Conservation (phyloP, 2,888 invertebrate genomes). For the Trichopoda pennipes region DNA sequence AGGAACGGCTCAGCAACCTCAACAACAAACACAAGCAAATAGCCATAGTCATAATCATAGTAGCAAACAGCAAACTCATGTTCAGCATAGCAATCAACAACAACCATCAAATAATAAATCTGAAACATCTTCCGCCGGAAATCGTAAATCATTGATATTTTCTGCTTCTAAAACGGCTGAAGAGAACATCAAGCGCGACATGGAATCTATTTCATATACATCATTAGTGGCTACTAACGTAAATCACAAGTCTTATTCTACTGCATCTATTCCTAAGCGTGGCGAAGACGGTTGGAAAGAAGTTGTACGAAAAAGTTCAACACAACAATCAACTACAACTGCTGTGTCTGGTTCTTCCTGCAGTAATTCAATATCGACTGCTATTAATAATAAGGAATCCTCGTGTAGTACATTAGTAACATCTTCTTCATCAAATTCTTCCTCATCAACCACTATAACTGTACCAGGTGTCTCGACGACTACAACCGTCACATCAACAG, state of each 20-base stretch:
- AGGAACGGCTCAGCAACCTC: slow-evolving; percentile 61
- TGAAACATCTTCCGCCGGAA: slow-evolving; percentile 56
- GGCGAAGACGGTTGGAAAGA: slow-evolving; percentile 99
- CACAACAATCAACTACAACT: slow-evolving; percentile 78
- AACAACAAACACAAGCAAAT: slow-evolving; percentile 56
- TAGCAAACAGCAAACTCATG: slow-evolving; percentile 49
- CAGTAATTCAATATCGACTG: slow-evolving; percentile 44
- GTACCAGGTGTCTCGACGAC: slow-evolving; percentile 70
- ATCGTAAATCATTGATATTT: slow-evolving; percentile 71
- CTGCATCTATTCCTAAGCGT: slow-evolving; percentile 81
- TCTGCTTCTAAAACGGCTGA: slow-evolving; percentile 74
- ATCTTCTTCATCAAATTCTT: slow-evolving; percentile 71
- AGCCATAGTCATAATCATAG: slow-evolving; percentile 48
- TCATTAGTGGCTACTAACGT: slow-evolving; percentile 85
- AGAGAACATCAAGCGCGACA: slow-evolving; percentile 43
- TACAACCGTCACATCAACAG: slow-evolving; percentile 72
- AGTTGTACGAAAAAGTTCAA: slow-evolving; percentile 92
- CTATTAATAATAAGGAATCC: slow-evolving; percentile 47
- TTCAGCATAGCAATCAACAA: slow-evolving; percentile 60
- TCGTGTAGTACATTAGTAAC: slow-evolving; percentile 38
- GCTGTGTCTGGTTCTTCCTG: slow-evolving; percentile 22
- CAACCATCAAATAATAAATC: slow-evolving; percentile 26
- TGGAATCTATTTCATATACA: slow-evolving; percentile 63
- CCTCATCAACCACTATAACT: slow-evolving; percentile 76
- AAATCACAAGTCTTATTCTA: slow-evolving; percentile 74